phyloP scores from a whole-genome alignment of 2,888 invertebrate genomes.

The Leptura quadrifasciata region DNA sequence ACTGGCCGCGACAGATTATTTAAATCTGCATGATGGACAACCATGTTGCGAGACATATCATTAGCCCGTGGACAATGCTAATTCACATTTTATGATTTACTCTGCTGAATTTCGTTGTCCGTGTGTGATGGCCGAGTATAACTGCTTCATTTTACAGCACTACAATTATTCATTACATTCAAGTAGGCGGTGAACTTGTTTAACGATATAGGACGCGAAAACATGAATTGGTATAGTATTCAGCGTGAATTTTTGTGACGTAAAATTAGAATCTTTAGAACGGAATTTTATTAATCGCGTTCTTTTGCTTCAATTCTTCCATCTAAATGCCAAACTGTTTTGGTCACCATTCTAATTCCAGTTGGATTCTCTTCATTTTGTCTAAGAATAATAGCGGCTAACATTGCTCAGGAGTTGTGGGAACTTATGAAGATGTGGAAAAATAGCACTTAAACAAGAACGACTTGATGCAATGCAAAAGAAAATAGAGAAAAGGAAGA shows the following conservation, averaged over 20 bases:
- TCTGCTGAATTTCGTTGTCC: conserved; percentile 44
- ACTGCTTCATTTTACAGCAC: neutral
- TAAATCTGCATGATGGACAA: conserved; percentile 63
- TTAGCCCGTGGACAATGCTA: conserved; percentile 27
- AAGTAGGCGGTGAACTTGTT: neutral
- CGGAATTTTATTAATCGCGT: too few relatives aligned
- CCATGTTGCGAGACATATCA: conserved; percentile 38
- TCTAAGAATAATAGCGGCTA: too few relatives aligned
- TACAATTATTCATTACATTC: neutral
- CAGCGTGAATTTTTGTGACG: neutral
- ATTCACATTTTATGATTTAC: conserved; percentile 49
- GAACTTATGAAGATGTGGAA: too few relatives aligned
- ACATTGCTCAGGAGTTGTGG: too few relatives aligned
- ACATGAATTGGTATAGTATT: neutral
- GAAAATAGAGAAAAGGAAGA: too few relatives aligned
- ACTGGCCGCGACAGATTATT: conserved; percentile 69
- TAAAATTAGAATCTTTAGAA: too few relatives aligned
- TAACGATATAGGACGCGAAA: neutral
- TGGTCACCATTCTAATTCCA: too few relatives aligned
- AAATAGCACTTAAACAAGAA: too few relatives aligned
- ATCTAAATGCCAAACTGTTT: too few relatives aligned
- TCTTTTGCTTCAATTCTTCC: too few relatives aligned
- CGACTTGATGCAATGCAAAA: too few relatives aligned
- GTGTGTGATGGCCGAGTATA: neutral
- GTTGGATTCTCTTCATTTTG: too few relatives aligned